Evolutionary conservation across 2,113 vertebrate species (phyloP).

Genomic region (Semicossyphus pulcher): DNA sequence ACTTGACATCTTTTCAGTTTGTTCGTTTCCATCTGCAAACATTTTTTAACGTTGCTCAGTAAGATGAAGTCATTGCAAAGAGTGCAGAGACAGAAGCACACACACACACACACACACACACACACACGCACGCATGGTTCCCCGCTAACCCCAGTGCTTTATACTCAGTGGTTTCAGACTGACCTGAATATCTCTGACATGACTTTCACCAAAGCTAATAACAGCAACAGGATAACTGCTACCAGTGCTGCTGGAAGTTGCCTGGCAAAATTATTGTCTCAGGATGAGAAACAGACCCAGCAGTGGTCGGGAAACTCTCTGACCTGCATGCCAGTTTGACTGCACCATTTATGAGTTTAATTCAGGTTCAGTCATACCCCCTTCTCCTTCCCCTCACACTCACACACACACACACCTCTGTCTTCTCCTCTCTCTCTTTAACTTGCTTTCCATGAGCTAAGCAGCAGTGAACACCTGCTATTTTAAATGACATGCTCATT

Average conservation of each 20-base stretch:
- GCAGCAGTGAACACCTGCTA: conserved; percentile 78
- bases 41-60: conserved; percentile 6
- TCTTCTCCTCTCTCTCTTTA: conserved; percentile 52
- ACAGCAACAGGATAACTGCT: conserved; percentile 69
- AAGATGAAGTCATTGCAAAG: conserved; percentile 65
- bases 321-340: conserved; percentile 73
- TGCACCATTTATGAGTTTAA: conserved; percentile 70
- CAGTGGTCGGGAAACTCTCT: conserved; percentile 70
- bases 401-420: conserved; percentile 43
- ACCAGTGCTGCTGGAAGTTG: conserved; percentile 69
- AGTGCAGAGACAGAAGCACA: conserved; percentile 37
- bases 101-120: conserved; percentile 26
- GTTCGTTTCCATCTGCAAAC: conserved; percentile 24
- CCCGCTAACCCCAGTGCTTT: conserved; percentile 58
- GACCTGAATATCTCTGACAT: conserved; percentile 79
- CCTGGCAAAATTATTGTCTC: conserved; percentile 75
- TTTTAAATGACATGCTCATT: conserved; percentile 78
- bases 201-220: conserved; percentile 78
- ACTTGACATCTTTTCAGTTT: conserved; percentile 19
- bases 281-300: conserved; percentile 76
- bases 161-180: conserved; percentile 71
- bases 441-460: conserved; percentile 77
- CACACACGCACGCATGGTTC: conserved; percentile 38
- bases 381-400: conserved; percentile 16
- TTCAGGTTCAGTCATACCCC: conserved; percentile 58